Evolutionary conservation across 1,140 invertebrate genomes (phyloP), one percentile per base, ranked within the genome.

Genomic region (Drosophila micromelanica): DNA sequence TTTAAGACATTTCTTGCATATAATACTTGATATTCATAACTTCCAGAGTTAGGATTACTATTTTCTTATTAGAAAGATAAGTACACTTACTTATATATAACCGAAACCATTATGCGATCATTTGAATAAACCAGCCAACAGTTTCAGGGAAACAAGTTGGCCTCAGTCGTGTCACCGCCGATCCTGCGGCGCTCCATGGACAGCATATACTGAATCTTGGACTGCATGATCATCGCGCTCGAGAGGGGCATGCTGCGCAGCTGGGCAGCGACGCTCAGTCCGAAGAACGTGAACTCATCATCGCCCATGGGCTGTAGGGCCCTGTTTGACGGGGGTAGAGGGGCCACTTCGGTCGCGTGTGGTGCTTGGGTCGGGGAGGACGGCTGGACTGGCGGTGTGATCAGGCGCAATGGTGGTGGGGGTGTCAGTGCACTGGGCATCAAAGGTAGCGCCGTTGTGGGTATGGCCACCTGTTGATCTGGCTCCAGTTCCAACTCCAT

Each of bases 251-350:
- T 89, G 37, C 68, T 84, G 2, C 84, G 68, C 5, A 87, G 51
- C 23, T 87, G 84, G 2, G 84, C 84, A 2, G 69, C 84, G 8
- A 87, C 79, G 32, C 79, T 89, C 0, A 87, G 30, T 1, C 84
- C 84, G n/a, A 87, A 87, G 46, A 54, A 87, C 12, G 72, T 79
- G 17, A 87, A 87, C 40, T 87, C 84, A 51, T 87, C 85, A 5
- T 79, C 79, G 11, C 32, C 52, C 2, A 32, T 30, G 11, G 71
- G n/a, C 2, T 57, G 71, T 5, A 68, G 23, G 2, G 51, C 3
- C 6, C 13, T n/a, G 1, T 27, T 59, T 8, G 12, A 1, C 1
- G n/a, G 5, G 12, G 65, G 30, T 9, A 45, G 9, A 7, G 43
- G 2, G 40, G 48, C 11, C 1, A 54, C 12, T 9, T 54, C 38